These are phyloP conservation scores for Plutella xylostella DNA, from an alignment of 2,888 invertebrate species.

Conservation along the genomic window DNA sequence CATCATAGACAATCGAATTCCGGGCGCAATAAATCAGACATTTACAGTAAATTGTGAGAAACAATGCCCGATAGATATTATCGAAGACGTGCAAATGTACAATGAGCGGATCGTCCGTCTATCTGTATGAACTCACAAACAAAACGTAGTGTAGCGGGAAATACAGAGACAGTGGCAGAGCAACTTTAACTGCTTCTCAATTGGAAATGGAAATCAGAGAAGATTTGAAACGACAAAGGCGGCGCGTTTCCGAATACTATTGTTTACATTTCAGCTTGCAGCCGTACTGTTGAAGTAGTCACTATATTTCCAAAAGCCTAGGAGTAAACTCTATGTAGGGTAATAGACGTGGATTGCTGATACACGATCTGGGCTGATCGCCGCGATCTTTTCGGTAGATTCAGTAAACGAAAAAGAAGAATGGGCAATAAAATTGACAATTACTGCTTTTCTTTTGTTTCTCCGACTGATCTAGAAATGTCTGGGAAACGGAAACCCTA, in stretches of 20 bases:
- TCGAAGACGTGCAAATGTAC: slow-evolving; percentile 33
- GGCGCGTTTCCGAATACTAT: too few relatives aligned
- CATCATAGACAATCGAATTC: slow-evolving; percentile 27
- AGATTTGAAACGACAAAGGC: too few relatives aligned
- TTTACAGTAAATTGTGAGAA: slow-evolving; percentile 31
- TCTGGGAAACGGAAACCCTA: slow-evolving; percentile 32
- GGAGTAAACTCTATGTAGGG: slow-evolving; percentile 22
- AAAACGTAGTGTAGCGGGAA: slow-evolving; percentile 14
- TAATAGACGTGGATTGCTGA: slow-evolving; percentile 23
- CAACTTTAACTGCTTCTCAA: neutral
- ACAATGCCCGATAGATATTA: slow-evolving; percentile 34
- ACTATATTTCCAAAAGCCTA: neutral
- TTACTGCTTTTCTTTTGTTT: slow-evolving; percentile 35
- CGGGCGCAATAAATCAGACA: slow-evolving; percentile 35
- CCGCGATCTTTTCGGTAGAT: slow-evolving; percentile 19
- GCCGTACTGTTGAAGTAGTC: neutral
- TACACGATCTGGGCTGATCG: slow-evolving; percentile 24
- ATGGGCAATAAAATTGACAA: slow-evolving; percentile 28
- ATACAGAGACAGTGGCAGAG: neutral
- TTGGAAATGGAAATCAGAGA: too few relatives aligned
- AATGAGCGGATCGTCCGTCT: slow-evolving; percentile 24
- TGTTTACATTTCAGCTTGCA: too few relatives aligned
- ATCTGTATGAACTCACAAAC: slow-evolving; percentile 25
- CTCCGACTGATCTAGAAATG: slow-evolving; percentile 28
- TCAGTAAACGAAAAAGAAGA: slow-evolving; percentile 18